Conservation (phyloP, 2,113 vertebrate species). For the Lamprologus tigripictilis region DNA sequence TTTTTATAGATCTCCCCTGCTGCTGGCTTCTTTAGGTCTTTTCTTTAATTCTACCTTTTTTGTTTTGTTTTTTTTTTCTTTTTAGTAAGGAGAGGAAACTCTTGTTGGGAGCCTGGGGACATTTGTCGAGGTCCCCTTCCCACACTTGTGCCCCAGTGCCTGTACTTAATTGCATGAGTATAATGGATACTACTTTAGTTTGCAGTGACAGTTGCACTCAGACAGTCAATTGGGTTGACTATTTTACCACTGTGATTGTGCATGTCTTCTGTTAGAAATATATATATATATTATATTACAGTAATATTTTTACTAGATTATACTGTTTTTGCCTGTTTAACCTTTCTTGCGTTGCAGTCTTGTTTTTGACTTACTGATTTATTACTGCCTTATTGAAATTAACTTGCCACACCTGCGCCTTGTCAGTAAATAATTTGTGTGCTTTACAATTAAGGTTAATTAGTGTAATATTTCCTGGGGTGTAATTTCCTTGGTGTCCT, state of each 20-base stretch:
- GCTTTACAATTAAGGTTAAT: background rate
- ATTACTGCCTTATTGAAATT: background rate
- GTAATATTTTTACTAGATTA: background rate
- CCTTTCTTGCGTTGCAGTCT: background rate
- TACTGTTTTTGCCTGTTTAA: background rate
- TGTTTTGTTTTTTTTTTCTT: background rate
- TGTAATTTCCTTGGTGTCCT: background rate
- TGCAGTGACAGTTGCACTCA: background rate
- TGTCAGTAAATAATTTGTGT: background rate
- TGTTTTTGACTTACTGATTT: background rate
- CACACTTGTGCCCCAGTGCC: background rate
- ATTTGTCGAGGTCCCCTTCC: background rate
- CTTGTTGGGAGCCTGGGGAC: background rate
- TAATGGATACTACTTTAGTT: background rate
- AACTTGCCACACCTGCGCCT: background rate
- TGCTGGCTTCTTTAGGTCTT: background rate
- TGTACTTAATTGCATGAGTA: background rate
- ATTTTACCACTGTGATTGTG: background rate
- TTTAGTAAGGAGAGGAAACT: background rate
- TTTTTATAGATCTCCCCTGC: background rate
- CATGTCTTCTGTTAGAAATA: background rate
- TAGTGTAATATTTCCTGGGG: background rate
- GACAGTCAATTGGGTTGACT: background rate
- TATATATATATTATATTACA: background rate
- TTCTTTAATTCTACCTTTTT: background rate